Evolutionary conservation across 2,888 invertebrate species (phyloP).

Genomic region (Dilophus febrilis): DNA sequence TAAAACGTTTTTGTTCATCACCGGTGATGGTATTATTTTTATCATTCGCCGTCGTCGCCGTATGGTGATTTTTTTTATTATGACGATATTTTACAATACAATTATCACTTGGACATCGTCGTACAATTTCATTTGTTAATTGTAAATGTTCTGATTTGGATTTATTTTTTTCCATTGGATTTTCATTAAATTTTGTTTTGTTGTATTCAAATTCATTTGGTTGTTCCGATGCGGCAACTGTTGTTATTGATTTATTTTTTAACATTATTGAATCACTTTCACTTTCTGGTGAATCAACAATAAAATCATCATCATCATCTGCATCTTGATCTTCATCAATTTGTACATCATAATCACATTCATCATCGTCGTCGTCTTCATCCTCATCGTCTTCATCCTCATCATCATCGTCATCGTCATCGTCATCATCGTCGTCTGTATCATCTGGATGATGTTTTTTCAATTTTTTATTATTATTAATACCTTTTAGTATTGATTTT

Average conservation of each 20-base stretch:
- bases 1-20: conserved; percentile 20
- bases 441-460: too few relatives aligned
- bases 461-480: conserved; percentile 5
- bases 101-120: conserved; percentile 17
- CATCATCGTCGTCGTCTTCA: conserved; percentile 10
- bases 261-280: neutral
- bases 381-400: neutral
- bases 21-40: conserved; percentile 7
- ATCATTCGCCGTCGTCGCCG: neutral
- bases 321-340: neutral
- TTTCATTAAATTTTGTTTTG: too few relatives aligned
- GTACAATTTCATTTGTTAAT: conserved; percentile 25
- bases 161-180: conserved; percentile 17
- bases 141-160: conserved; percentile 28
- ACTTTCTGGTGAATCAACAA: too few relatives aligned
- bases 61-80: neutral
- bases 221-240: neutral
- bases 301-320: too few relatives aligned
- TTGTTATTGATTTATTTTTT: too few relatives aligned
- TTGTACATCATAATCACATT: conserved; percentile 2
- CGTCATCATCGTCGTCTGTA: too few relatives aligned
- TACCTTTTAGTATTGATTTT: conserved; percentile 9
- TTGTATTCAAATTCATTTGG: neutral
- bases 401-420: conserved; percentile 8
- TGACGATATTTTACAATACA: too few relatives aligned